These are phyloP conservation scores for Epinotia brunnichana DNA, from an alignment of 2,888 invertebrate genomes.

Conservation along the genomic window DNA sequence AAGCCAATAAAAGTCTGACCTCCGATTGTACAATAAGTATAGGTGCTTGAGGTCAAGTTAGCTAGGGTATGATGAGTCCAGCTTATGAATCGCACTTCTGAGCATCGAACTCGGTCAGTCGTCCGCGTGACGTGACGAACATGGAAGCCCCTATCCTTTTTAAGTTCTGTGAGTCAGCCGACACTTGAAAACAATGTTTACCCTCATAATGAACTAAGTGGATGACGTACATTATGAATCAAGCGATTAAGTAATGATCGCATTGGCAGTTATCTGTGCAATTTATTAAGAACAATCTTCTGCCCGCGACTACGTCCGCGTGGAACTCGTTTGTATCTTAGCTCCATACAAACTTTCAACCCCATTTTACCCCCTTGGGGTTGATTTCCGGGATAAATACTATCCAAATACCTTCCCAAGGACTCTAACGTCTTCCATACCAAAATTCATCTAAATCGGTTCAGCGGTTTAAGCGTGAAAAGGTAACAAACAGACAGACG, in stretches of 20 bases:
- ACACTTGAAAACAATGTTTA: constrained; percentile 54
- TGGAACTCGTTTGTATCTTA: no score
- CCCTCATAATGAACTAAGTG: constrained; percentile 54
- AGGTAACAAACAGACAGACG: background rate
- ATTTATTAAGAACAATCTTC: background rate
- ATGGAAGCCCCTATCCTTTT: constrained; percentile 62
- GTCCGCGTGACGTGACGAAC: constrained; percentile 55
- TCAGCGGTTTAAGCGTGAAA: background rate
- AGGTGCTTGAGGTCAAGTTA: background rate
- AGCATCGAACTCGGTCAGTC: constrained; percentile 69
- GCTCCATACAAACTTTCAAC: no score
- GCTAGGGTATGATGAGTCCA: background rate
- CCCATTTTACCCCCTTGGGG: no score
- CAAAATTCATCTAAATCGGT: background rate
- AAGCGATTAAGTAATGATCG: constrained; percentile 25
- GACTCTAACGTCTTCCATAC: background rate
- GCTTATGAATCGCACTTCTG: constrained; percentile 44
- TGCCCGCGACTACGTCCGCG: no score
- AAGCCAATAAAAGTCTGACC: background rate
- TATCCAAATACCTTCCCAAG: background rate
- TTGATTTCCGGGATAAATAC: no score
- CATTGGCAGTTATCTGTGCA: constrained; percentile 1
- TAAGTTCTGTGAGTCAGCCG: constrained; percentile 68
- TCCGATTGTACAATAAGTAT: background rate
- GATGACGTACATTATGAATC: constrained; percentile 39